These are phyloP conservation scores for Agapornis canus DNA, from an alignment of 2,797 vertebrate species.

Conservation along the genomic window DNA sequence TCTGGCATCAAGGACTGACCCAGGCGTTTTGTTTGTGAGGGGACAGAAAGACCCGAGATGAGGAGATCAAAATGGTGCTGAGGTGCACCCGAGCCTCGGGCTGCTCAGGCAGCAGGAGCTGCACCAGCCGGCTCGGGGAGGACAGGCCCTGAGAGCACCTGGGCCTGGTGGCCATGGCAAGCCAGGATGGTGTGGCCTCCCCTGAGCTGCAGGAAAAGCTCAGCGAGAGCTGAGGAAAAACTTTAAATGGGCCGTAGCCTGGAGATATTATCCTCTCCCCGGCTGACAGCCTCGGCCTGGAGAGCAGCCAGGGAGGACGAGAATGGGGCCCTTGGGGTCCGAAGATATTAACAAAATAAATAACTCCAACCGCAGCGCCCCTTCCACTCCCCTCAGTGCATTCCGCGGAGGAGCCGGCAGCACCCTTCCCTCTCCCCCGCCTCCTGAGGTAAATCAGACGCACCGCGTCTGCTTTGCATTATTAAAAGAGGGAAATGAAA, in stretches of 20 bases:
- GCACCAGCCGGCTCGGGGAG: neutral
- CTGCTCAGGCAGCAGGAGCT: neutral
- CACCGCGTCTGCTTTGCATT: constrained; percentile 58
- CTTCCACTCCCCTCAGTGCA: constrained; percentile 1
- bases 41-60: fast-evolving
- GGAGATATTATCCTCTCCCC: neutral
- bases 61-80: neutral
- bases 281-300: constrained; percentile 51
- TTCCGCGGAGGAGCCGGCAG: neutral
- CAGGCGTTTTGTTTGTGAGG: neutral
- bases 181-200: neutral
- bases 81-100: too few species aligned
- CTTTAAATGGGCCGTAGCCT: constrained; percentile 3
- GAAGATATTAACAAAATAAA: constrained; percentile 28
- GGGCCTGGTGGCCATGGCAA: neutral
- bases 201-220: neutral
- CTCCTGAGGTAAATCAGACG: constrained; percentile 53
- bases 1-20: neutral
- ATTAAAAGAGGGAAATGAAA: constrained; percentile 43
- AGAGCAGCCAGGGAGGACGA: constrained; percentile 48
- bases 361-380: constrained; percentile 21
- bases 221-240: neutral
- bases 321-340: constrained; percentile 8
- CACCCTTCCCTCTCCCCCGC: neutral
- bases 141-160: neutral